Evolutionary conservation across 2,888 invertebrate genomes (phyloP).

Genomic region (Eurytoma adleriae): DNA sequence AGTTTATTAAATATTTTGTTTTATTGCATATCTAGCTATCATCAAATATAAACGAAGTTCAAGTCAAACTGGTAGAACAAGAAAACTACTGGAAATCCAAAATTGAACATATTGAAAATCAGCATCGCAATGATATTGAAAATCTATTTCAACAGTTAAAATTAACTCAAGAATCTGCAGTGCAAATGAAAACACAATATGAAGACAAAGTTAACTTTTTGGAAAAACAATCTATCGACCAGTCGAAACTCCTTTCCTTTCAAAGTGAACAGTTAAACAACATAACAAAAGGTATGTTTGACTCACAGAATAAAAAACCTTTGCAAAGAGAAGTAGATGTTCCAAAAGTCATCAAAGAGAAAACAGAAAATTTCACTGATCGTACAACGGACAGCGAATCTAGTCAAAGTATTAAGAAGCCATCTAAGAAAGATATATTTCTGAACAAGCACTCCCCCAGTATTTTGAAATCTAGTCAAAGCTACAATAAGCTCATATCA

Average conservation of each 20-base stretch:
- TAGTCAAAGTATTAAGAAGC: constrained; percentile 50
- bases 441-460: constrained; percentile 1
- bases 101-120: constrained; percentile 69
- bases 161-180: constrained; percentile 65
- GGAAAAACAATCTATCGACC: constrained; percentile 65
- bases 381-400: constrained; percentile 51
- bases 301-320: constrained; percentile 21
- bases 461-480: constrained; percentile 29
- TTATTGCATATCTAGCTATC: constrained; percentile 60
- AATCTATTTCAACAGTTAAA: constrained; percentile 68
- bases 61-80: constrained; percentile 65
- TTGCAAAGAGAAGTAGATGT: background rate
- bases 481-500: constrained; percentile 3
- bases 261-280: constrained; percentile 66
- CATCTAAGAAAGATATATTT: background rate
- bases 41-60: constrained; percentile 67
- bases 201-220: constrained; percentile 68
- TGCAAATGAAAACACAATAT: constrained; percentile 67
- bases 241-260: constrained; percentile 64
- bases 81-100: constrained; percentile 72
- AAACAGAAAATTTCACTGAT: constrained; percentile 16
- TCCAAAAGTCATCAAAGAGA: constrained; percentile 17
- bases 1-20: constrained; percentile 21
- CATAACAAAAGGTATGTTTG: constrained; percentile 41
- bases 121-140: constrained; percentile 70